Percentiles rank a stretch among this genome's conserved stretches.
Conservation (phyloP, 2,113 vertebrate genomes). For the Menura novaehollandiae region DNA sequence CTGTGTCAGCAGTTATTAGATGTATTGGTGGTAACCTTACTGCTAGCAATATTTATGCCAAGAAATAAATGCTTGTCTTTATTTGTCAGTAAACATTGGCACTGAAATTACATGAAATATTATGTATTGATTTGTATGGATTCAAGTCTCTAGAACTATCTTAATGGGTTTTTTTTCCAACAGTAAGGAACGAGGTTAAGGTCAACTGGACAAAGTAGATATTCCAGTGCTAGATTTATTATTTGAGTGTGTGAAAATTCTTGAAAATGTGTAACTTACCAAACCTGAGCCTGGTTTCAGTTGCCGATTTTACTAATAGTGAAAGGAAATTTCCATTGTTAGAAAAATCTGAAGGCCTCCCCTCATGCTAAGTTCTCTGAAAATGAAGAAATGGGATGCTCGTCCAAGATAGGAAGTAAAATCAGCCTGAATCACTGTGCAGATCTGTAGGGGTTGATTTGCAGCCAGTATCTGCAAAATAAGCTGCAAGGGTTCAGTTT, state of each 20-base stretch:
- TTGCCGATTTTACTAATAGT: neutral
- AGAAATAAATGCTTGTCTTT: neutral
- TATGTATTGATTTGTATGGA: neutral
- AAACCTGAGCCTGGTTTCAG: neutral
- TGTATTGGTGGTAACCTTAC: neutral
- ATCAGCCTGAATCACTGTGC: neutral
- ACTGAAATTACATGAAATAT: neutral
- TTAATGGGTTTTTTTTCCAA: neutral
- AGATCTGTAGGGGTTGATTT: neutral
- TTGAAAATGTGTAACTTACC: neutral
- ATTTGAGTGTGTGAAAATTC: neutral
- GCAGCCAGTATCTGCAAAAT: neutral
- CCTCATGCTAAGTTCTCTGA: neutral
- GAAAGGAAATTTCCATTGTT: neutral
- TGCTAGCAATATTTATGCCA: neutral
- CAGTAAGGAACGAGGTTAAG: neutral
- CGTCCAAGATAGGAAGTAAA: neutral
- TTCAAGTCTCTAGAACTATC: neutral
- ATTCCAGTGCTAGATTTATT: neutral
- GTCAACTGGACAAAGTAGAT: conserved; percentile 52
- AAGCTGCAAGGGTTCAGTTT: neutral
- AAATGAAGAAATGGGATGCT: neutral
- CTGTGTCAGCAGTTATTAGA: neutral
- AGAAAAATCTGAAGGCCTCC: neutral
- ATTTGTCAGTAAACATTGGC: neutral